phyloP scores from a whole-genome alignment of 1,140 invertebrate species.

The Anoplophora glabripennis region DNA sequence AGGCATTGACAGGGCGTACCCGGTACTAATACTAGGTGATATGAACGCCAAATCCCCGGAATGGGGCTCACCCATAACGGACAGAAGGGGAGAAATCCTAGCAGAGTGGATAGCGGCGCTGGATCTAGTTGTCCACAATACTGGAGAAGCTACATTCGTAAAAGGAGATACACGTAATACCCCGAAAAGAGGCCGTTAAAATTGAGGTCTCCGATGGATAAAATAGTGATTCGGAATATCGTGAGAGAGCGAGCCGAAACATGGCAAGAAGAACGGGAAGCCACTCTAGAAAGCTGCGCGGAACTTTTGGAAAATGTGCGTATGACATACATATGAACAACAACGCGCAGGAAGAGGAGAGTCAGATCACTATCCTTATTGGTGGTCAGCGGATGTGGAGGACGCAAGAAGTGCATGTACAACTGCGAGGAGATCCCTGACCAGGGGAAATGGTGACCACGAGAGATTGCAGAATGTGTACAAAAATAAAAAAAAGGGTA shows the following conservation, averaged over 20 bases:
- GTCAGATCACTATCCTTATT: too few relatives aligned
- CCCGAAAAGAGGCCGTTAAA: too few relatives aligned
- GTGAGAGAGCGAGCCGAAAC: too few relatives aligned
- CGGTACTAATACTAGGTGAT: not conserved
- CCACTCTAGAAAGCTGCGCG: too few relatives aligned
- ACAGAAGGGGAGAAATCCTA: conserved; percentile 4
- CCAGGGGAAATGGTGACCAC: not conserved
- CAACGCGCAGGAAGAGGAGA: too few relatives aligned
- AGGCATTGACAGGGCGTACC: not conserved
- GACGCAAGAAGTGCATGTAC: not conserved
- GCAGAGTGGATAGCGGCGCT: not conserved
- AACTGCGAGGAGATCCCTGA: not conserved
- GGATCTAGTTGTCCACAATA: not conserved
- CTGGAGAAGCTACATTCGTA: conserved; percentile 4
- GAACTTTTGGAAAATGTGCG: too few relatives aligned
- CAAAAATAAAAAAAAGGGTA: not conserved
- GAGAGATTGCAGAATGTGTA: not conserved
- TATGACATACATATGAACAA: too few relatives aligned
- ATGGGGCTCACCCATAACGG: not conserved
- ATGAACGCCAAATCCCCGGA: conserved; percentile 9
- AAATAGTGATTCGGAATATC: too few relatives aligned
- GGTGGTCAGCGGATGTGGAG: too few relatives aligned
- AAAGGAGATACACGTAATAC: too few relatives aligned
- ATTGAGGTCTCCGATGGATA: too few relatives aligned
- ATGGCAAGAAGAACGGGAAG: too few relatives aligned